A percentile compares a stretch with the other conserved stretches of the same genome.
Evolutionary conservation across 1,140 invertebrate species (phyloP).

Genomic region (Psilanteris sp.): DNA sequence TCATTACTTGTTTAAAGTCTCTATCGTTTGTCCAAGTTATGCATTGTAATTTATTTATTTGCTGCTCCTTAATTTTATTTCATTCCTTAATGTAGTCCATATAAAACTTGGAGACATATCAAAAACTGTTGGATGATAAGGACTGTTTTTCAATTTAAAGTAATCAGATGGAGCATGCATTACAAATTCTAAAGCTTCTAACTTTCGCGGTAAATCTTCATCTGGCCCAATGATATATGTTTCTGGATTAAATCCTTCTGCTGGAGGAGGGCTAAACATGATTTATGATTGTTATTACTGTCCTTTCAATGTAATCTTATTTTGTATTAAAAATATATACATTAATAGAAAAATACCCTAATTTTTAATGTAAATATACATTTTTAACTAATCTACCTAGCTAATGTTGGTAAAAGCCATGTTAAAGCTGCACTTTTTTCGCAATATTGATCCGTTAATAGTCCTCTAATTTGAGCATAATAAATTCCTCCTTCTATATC

Average conservation of each 20-base stretch:
- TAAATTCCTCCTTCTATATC: constrained; percentile 89
- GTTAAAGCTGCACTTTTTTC: constrained; percentile 96
- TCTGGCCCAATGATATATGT: constrained; percentile 95
- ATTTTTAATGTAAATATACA: no score
- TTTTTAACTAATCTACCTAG: no score
- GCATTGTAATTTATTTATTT: no score
- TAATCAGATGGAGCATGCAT: constrained; percentile 96
- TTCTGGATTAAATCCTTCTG: constrained; percentile 91
- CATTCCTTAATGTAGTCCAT: constrained; percentile 82
- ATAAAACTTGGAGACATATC: constrained; percentile 84
- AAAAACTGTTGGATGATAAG: constrained; percentile 84
- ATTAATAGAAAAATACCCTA: no score
- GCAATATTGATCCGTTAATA: constrained; percentile 94
- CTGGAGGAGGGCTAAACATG: constrained; percentile 84
- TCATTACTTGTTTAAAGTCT: no score
- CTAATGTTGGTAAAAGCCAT: constrained; percentile 92
- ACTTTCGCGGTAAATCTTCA: constrained; percentile 92
- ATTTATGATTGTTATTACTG: no score
- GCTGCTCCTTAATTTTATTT: constrained; percentile 63
- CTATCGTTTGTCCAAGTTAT: no score
- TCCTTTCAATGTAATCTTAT: no score
- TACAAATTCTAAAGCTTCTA: constrained; percentile 94
- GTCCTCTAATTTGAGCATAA: constrained; percentile 93
- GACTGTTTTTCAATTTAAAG: constrained; percentile 87
- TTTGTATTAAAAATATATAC: no score